phyloP scores from a whole-genome alignment of 2,888 invertebrate species.

The Chloroclystis v-ata region DNA sequence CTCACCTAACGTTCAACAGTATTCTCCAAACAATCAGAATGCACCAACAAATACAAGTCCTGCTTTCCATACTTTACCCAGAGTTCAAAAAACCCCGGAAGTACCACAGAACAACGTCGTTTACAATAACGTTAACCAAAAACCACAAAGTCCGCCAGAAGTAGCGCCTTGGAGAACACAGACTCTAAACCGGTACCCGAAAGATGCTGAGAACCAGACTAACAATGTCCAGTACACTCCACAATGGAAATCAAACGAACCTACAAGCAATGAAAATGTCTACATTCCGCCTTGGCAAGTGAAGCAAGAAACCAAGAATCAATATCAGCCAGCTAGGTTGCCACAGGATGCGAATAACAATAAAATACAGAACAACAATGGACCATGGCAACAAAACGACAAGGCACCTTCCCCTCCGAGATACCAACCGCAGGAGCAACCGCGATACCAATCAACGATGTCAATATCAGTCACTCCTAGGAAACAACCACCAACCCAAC shows the following conservation, averaged over 20 bases:
- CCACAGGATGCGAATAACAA: conserved; percentile 56
- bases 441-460: conserved; percentile 69
- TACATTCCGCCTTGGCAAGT: conserved; percentile 49
- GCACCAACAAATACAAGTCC: conserved; percentile 44
- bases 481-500: conserved; percentile 53
- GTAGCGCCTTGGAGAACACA: conserved; percentile 63
- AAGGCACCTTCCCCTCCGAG: conserved; percentile 41
- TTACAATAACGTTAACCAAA: conserved; percentile 49
- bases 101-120: conserved; percentile 45
- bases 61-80: conserved; percentile 61
- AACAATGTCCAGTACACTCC: conserved; percentile 54
- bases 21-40: conserved; percentile 48
- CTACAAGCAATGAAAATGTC: conserved; percentile 49
- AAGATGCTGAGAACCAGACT: conserved; percentile 47
- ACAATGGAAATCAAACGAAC: conserved; percentile 59
- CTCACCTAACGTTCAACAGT: conserved; percentile 40
- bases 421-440: conserved; percentile 47
- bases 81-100: conserved; percentile 56
- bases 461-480: conserved; percentile 68
- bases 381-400: conserved; percentile 52
- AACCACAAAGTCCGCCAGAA: conserved; percentile 45
- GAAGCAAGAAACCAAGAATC: conserved; percentile 51
- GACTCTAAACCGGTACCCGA: conserved; percentile 56
- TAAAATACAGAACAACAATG: conserved; percentile 45
- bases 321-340: conserved; percentile 54